A percentile compares a stretch with the other conserved stretches of the same genome.
These are phyloP conservation scores for Enhydra lutris DNA, from an alignment of 2,113 vertebrate genomes.

Conservation along the genomic window DNA sequence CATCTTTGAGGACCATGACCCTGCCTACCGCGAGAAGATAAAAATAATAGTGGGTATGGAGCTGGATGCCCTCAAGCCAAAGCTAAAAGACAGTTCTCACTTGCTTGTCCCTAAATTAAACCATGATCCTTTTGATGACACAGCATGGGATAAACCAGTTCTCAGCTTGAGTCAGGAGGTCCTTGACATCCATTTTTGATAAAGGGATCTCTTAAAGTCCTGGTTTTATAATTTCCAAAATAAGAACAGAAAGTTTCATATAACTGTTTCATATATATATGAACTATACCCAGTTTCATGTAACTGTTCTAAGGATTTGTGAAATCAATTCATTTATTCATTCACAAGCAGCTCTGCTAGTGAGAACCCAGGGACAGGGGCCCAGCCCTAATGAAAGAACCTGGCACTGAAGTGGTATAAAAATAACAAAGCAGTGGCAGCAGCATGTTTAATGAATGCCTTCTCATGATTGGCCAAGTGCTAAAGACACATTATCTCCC, in stretches of 20 bases:
- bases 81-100: neutral
- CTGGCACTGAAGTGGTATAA: neutral
- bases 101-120: slow-evolving; percentile 34
- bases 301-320: neutral
- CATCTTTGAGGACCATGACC: neutral
- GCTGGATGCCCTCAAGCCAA: neutral
- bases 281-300: neutral
- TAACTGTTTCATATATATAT: neutral
- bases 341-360: neutral
- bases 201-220: neutral
- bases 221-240: neutral
- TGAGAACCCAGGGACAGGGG: neutral
- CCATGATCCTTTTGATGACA: rapidly evolving
- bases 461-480: neutral
- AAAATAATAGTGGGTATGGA: neutral
- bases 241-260: neutral
- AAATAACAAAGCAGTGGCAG: neutral
- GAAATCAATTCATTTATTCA: neutral
- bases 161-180: neutral
- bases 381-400: neutral
- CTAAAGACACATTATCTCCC: neutral
- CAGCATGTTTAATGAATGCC: neutral
- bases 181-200: neutral
- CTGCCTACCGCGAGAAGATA: neutral
- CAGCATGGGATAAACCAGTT: neutral